Base-by-base conservation (phyloP, 2,113 vertebrate species). In the Heterotilapia buettikoferi region DNA sequence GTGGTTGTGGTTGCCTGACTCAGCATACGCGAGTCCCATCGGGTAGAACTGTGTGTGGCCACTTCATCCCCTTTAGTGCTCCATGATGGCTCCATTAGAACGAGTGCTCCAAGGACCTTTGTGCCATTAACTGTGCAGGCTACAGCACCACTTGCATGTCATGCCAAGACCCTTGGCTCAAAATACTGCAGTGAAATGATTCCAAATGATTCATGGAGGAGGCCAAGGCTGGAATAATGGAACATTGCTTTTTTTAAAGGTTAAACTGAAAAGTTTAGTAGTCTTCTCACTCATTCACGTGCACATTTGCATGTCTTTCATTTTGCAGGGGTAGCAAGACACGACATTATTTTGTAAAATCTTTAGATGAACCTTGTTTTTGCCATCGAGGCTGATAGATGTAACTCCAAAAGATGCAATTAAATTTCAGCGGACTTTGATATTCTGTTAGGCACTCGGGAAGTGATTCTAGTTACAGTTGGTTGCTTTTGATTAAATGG, bases 121-220 rank as follows among this genome's bases (percentile, higher is more conserved):
- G 52, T 81, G 81, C 90, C 90, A 89, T 93, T 93, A 90, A 53
- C 76, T 71, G 85, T 53, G 57, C 82, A 16, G 19, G 86, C 86
- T 47, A 63, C 90, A 92, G 84, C 84, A n/a, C 52, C 6, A 38
- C 45, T 86, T 61, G 61, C 88, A 33, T 90, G 90, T 89, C 88
- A 86, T 73, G 86, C 80, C 88, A 85, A 86, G 92, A 94, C 82
- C 93, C 84, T 87, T 88, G 87, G 85, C 93, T 82, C 85, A 59
- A 45, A 54, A 50, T 47, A 45, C 18, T 7, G 63, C 53, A 50
- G 80, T 11, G 13, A 84, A 92, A 92, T 24, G 38, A 85, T 89
- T 66, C 86, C 81, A 87, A 85, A 89, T 86, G 84, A 94, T 90
- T 88, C 76, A 90, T 52, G 50, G 80, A 87, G 57, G 84, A 59